phyloP scores from a whole-genome alignment of 2,113 vertebrate species.

The Muntiacus muntjak region DNA sequence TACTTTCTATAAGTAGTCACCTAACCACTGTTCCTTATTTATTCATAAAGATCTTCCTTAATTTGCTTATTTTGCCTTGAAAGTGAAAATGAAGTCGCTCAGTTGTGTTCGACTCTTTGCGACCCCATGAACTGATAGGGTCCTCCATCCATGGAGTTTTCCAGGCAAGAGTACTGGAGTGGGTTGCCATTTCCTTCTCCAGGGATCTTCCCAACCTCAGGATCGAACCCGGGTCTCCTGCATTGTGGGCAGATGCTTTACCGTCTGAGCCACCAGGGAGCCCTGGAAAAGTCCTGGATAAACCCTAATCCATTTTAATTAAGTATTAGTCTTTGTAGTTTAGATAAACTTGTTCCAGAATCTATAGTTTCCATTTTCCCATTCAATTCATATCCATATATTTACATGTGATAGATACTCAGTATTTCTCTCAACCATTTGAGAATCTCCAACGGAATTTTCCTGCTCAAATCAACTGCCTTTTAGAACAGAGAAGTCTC shows the following conservation, averaged over 20 bases:
- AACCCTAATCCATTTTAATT: background rate
- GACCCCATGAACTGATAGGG: too few species aligned
- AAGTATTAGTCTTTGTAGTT: background rate
- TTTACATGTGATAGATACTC: background rate
- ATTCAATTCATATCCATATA: background rate
- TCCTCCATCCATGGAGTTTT: too few species aligned
- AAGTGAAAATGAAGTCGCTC: too few species aligned
- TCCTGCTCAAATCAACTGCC: background rate
- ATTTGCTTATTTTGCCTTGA: background rate
- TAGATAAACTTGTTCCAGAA: background rate
- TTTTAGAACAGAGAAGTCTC: background rate
- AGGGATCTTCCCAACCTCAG: too few species aligned
- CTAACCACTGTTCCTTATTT: background rate
- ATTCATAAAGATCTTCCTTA: background rate
- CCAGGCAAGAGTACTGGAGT: too few species aligned
- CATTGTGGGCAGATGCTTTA: too few species aligned
- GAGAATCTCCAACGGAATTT: background rate
- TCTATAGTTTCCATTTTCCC: background rate
- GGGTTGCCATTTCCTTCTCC: too few species aligned
- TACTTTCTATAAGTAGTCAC: background rate
- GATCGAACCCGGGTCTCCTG: too few species aligned
- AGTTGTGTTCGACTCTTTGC: too few species aligned
- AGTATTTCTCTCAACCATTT: background rate
- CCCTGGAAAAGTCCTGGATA: background rate
- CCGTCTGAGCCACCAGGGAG: too few species aligned